Conservation (phyloP, 2,113 vertebrate genomes). For the Coptodon bakossiorum region DNA sequence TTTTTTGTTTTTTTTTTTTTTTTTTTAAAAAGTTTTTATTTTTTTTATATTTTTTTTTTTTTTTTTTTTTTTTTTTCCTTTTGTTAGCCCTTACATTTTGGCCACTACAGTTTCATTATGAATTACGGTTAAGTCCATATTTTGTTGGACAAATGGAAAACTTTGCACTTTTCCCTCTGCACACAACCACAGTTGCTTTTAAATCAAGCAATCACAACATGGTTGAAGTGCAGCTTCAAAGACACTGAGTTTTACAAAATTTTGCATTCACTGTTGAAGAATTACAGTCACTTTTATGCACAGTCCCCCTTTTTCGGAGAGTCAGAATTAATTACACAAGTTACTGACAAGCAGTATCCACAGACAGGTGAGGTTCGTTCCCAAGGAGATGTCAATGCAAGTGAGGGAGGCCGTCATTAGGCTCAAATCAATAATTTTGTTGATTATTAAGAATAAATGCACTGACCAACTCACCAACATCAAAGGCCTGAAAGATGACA, state of each 20-base stretch:
- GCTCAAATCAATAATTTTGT: not conserved
- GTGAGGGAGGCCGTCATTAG: not conserved
- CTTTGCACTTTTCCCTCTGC: not conserved
- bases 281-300: not conserved
- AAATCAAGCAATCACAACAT: not conserved
- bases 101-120: not conserved
- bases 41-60: too few relatives aligned
- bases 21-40: too few relatives aligned
- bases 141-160: not conserved
- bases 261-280: not conserved
- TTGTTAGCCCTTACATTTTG: not conserved
- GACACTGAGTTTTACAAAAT: not conserved
- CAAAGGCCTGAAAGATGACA: not conserved
- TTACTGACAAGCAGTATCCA: not conserved
- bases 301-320: not conserved
- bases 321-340: not conserved
- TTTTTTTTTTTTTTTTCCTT: not conserved
- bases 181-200: not conserved
- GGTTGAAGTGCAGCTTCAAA: not conserved
- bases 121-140: not conserved
- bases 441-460: not conserved
- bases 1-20: too few relatives aligned
- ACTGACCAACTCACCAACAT: not conserved
- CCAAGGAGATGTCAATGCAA: not conserved
- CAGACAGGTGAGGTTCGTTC: not conserved